Evolutionary conservation across 2,797 vertebrate species (phyloP).

Genomic region (Serranus cabrilla): DNA sequence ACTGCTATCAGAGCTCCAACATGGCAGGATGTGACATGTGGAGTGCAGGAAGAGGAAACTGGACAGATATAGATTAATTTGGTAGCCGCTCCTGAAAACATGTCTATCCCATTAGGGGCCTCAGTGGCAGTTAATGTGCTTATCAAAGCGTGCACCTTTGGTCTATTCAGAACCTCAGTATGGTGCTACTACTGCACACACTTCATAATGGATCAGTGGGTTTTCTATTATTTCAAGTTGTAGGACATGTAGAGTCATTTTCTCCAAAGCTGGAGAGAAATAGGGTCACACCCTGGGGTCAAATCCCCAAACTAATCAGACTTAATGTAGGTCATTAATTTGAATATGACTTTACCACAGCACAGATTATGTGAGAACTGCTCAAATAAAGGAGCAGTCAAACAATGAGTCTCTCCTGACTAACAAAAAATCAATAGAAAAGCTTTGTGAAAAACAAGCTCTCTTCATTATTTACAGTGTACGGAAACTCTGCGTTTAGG

Average conservation of each 20-base stretch:
- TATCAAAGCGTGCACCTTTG: conserved; percentile 68
- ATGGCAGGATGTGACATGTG: conserved; percentile 79
- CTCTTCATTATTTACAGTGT: conserved; percentile 33
- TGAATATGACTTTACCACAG: conserved; percentile 34
- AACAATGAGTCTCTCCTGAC: conserved; percentile 36
- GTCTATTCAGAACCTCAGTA: conserved; percentile 25
- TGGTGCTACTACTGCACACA: conserved; percentile 2
- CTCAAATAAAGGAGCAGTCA: conserved; percentile 22
- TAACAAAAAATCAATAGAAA: conserved; percentile 27
- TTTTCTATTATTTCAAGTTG: conserved; percentile 52
- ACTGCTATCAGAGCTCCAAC: conserved; percentile 70
- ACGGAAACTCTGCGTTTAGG: conserved; percentile 14
- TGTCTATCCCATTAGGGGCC: conserved; percentile 64
- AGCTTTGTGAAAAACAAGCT: conserved; percentile 27
- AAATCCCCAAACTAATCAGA: conserved; percentile 71
- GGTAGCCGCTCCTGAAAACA: conserved; percentile 68
- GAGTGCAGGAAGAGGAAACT: conserved; percentile 81
- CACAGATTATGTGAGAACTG: not conserved
- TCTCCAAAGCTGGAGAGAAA: conserved; percentile 38
- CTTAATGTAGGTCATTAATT: conserved; percentile 67
- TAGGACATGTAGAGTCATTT: conserved; percentile 16
- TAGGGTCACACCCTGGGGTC: conserved; percentile 36
- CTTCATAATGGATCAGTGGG: not conserved
- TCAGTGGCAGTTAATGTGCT: conserved; percentile 60
- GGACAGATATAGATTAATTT: conserved; percentile 80